Percentiles rank a stretch among this genome's conserved stretches.
Conservation (phyloP, 1,140 invertebrate species). For the Magallana angulata region DNA sequence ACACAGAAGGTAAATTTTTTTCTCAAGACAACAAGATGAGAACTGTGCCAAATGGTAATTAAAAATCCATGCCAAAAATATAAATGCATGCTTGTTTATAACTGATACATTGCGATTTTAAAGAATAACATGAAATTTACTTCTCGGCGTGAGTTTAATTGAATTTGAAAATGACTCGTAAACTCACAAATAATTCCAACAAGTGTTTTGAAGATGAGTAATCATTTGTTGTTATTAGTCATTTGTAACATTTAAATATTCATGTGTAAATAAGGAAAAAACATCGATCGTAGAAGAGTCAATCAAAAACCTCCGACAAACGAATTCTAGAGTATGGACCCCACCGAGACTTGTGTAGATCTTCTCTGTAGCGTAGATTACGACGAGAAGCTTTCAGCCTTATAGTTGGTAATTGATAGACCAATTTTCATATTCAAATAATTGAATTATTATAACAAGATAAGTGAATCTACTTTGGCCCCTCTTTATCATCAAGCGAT, state of each 20-base stretch:
- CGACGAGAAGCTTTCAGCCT: not conserved
- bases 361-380: not conserved
- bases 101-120: not conserved
- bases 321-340: not conserved
- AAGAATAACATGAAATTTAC: constrained; percentile 26
- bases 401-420: constrained; percentile 41
- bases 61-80: constrained; percentile 16
- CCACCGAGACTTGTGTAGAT: not conserved
- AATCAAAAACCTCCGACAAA: not conserved
- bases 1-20: too few relatives aligned
- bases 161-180: constrained; percentile 14
- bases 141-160: constrained; percentile 1
- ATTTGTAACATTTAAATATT: constrained; percentile 8
- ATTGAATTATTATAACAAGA: constrained; percentile 52
- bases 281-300: not conserved
- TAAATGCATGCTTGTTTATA: not conserved
- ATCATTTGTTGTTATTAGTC: constrained; percentile 14
- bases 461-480: constrained; percentile 43
- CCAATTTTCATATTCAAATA: constrained; percentile 54
- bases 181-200: constrained; percentile 16
- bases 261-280: constrained; percentile 31
- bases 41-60: constrained; percentile 21
- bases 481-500: constrained; percentile 21
- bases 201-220: constrained; percentile 31
- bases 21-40: not conserved